Percentiles rank a stretch among this genome's conserved stretches.
Evolutionary conservation across 2,113 vertebrate species (phyloP).

Genomic region (Prietella phreatophila): DNA sequence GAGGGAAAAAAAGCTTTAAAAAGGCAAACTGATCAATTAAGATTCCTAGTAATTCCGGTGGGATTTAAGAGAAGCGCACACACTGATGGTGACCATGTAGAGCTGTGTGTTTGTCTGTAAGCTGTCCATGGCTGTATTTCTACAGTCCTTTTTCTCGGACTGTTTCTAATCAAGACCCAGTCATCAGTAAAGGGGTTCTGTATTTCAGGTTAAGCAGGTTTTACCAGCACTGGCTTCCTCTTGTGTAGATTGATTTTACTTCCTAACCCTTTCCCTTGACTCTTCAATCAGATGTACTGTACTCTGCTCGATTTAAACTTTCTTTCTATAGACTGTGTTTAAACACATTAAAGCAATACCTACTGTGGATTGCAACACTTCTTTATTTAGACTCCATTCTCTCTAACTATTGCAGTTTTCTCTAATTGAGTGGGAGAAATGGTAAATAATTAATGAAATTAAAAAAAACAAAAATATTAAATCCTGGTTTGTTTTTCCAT

Average conservation of each 20-base stretch:
- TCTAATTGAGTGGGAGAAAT: neutral
- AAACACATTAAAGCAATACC: neutral
- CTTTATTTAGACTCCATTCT: neutral
- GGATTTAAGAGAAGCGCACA: neutral
- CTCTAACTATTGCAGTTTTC: neutral
- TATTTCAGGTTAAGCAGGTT: constrained; percentile 47
- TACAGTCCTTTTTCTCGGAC: neutral
- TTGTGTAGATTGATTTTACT: neutral
- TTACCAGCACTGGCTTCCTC: constrained; percentile 25
- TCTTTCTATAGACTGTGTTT: neutral
- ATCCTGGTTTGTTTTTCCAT: neutral
- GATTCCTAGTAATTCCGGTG: neutral
- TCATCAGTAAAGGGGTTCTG: neutral
- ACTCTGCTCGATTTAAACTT: neutral
- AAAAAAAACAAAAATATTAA: neutral
- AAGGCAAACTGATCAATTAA: no score
- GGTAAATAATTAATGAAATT: no score
- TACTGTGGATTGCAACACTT: neutral
- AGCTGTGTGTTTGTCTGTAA: neutral
- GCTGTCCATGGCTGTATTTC: neutral
- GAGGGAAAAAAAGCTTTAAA: no score
- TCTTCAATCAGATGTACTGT: neutral
- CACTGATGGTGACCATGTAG: neutral
- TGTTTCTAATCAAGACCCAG: no score
- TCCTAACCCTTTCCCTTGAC: neutral